These are phyloP conservation scores for Pelodiscus sinensis DNA, from an alignment of 2,113 vertebrate species.

Conservation along the genomic window DNA sequence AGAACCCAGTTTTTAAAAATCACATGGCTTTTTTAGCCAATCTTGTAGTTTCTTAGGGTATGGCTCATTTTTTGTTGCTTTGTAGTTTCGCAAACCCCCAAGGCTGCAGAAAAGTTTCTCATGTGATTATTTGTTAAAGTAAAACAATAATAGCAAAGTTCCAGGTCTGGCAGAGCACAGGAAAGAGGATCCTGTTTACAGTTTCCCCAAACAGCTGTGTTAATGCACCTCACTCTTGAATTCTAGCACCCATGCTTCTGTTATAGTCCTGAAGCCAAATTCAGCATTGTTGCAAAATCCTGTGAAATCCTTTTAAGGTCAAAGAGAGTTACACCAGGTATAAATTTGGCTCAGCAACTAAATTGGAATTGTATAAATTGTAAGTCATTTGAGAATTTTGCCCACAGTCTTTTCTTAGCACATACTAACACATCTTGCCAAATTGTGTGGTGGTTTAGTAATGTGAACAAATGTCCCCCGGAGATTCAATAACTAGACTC, in stretches of 20 bases:
- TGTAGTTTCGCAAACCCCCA: background rate
- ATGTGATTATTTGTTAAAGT: background rate
- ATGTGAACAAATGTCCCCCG: slow-evolving; percentile 72
- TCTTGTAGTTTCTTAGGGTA: background rate
- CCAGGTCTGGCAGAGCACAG: background rate
- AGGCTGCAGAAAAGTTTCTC: background rate
- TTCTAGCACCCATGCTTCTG: background rate
- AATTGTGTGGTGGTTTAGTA: slow-evolving; percentile 70
- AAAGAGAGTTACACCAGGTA: slow-evolving; percentile 6
- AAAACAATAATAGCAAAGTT: background rate
- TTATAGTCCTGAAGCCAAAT: background rate
- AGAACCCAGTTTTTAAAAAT: background rate
- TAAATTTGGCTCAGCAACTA: background rate
- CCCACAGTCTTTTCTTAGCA: slow-evolving; percentile 61
- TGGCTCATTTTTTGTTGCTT: background rate
- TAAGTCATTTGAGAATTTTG: slow-evolving; percentile 69
- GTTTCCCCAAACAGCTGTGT: background rate
- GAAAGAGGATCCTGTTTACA: background rate
- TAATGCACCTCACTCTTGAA: accelerated
- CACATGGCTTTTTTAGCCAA: background rate
- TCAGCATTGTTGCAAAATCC: background rate
- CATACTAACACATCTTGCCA: slow-evolving; percentile 65
- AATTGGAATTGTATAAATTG: slow-evolving; percentile 29
- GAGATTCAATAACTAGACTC: slow-evolving; percentile 73
- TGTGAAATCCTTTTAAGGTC: background rate